Evolutionary conservation across 2,888 invertebrate species (phyloP), one percentile per base, ranked within the genome.

Genomic region (Conus canariensis): DNA sequence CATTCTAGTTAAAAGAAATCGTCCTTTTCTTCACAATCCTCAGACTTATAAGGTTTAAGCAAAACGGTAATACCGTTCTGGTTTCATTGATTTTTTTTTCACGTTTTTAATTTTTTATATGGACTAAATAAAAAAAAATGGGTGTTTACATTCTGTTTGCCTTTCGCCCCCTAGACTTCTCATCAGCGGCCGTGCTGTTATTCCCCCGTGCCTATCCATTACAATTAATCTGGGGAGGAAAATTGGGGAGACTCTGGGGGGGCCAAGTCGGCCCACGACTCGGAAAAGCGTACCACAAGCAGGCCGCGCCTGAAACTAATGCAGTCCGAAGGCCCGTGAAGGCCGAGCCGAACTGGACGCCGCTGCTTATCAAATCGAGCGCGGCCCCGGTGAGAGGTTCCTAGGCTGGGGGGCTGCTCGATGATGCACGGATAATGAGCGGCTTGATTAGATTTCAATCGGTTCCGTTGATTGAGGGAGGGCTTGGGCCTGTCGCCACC

Each of bases 351-450:
- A 85, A 60, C 67, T 30, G 67, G 67, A 67, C 64, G 64, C 67
- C 86, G 67, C 74, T 74, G 74, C 58, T 87, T 74, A 87, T 87
- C 87, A 70, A 74, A 87, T 74, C 74, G 87, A 70, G 74, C 74
- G 56, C 74, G n/a, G 22, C 74, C 56, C 16, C 12, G 16, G 64
- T 7, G 60, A n/a, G 19, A 8, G 86, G 82, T 25, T 8, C 3
- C 82, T 58, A 22, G 19, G 56, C 56, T 12, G 45, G 30, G 30
- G 25, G 45, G 87, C 16, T 45, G 67, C 86, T 67, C 45, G 87
- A 87, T 87, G 87, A 87, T 87, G 70, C 87, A 56, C 74, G 25
- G 87, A 74, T 87, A 87, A 87, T 74, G 87, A 87, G 87, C 58
- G 8, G 45, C 14, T 58, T 87, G 87, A 87, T 87, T 74, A 87